phyloP scores from a whole-genome alignment of 2,113 vertebrate species.

The Nannobrachium achirus region DNA sequence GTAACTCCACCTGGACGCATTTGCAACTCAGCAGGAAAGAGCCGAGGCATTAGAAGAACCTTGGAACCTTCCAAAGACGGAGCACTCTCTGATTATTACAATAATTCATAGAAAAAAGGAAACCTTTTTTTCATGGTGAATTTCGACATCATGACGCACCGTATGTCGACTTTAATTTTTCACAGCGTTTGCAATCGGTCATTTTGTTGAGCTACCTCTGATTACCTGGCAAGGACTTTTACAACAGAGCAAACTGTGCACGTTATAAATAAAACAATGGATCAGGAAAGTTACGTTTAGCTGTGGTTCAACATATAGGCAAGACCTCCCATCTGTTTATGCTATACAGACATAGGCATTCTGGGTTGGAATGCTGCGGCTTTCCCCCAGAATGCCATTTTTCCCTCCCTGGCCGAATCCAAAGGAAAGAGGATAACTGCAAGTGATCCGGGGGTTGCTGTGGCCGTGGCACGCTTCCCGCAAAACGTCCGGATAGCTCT shows the following conservation, averaged over 20 bases:
- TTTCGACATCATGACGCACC: too few species aligned
- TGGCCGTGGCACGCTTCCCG: constrained; percentile 30
- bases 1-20: too few species aligned
- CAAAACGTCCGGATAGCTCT: constrained; percentile 19
- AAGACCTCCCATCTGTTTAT: constrained; percentile 72
- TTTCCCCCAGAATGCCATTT: constrained; percentile 56
- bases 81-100: too few species aligned
- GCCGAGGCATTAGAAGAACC: too few species aligned
- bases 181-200: too few species aligned
- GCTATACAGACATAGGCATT: constrained; percentile 68
- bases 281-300: constrained; percentile 37
- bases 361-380: constrained; percentile 72
- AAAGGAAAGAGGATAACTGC: constrained; percentile 60
- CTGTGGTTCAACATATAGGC: constrained; percentile 31
- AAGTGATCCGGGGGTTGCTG: constrained; percentile 49
- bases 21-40: too few species aligned
- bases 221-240: constrained; percentile 23
- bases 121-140: too few species aligned
- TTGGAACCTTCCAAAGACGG: too few species aligned
- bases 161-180: too few species aligned
- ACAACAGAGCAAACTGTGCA: constrained; percentile 28
- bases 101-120: too few species aligned
- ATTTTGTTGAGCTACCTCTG: not conserved
- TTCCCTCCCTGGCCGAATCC: constrained; percentile 52
- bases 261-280: constrained; percentile 53